Evolutionary conservation across 2,888 invertebrate species (phyloP), one percentile per base, ranked within the genome.

Genomic region (Rhimphoctona megacephalus): DNA sequence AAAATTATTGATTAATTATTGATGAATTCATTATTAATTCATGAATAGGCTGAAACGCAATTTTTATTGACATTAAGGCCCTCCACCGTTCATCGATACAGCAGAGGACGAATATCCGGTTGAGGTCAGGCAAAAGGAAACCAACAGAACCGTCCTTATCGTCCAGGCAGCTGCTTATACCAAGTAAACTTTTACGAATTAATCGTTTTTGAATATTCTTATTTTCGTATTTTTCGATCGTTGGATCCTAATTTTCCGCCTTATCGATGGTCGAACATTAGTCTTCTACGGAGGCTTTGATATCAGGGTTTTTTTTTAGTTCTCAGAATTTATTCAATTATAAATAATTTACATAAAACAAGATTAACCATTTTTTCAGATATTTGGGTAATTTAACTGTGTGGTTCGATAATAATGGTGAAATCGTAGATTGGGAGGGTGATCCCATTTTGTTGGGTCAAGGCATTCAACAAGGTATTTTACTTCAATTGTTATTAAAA

Each of bases 311-410:
- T 11, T 2, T 67, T 39, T 46, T 25, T 7, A 8, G 22, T 25
- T 70, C 30, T 25, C 14, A 25, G 4, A 19, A 49, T 46, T 30
- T 39, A 14, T 36, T 54, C n/a, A n/a, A 19, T 19, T 36, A 33
- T 19, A 19, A 22, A 69, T n/a, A n/a, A 39, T 39, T 39, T 6
- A 39, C 8, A 9, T 39, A 9, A 39, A 39, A 39, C 9, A 7
- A 8, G 9, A 9, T 39, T 39, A 39, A 39, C 46, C 5, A 30
- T 43, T n/a, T 91, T 90, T 94, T 93, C 22, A 96, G 95, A 91
- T 98, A 98, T 93, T 94, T 98, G 61, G 98, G 98, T 17, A 96
- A 97, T 92, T 95, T 98, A 74, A 96, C 96, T 39, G 95, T 98
- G 0, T 96, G 94, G 89, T 97, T 98, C 91, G 96, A 98, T 93